Evolutionary conservation across 2,113 vertebrate genomes (phyloP), one percentile per base, ranked within the genome.

Genomic region (Sinocyclocheilus maitianheensis): DNA sequence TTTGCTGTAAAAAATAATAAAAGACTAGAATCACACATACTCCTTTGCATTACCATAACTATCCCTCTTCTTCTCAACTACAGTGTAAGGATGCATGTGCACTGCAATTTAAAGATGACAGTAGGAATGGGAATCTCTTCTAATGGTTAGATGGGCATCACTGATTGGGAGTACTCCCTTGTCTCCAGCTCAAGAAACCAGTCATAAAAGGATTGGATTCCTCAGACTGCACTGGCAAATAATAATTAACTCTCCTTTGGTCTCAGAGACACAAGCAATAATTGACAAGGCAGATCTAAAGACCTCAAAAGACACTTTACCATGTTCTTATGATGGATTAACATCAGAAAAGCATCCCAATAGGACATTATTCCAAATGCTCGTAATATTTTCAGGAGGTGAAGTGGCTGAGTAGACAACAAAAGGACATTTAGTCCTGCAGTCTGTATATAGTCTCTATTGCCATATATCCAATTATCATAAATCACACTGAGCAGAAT

Each of bases 191-290:
- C 53, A 22, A 80, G 87, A 46, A 89, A 88, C 82, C 86, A 71
- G 83, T 91, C 86, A 90, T 91, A 88, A 90, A 90, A 87, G 90
- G 90, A 90, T 90, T 86, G 90, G 65, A 74, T 51, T 81, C 85
- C 80, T 88, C 80, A 90, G 79, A 90, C 82, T 62, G n/a, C 69
- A 69, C 85, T 40, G 77, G 79, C 80, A 90, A 90, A 91, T 87
- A 90, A 83, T 85, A 83, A 90, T 90, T 91, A 91, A 60, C 87
- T 84, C 67, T 78, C 20, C 46, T 88, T 86, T 88, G 82, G 83
- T 86, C 77, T 43, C 63, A 84, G 77, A 84, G 69, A 84, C 87
- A 79, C 87, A 84, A 79, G 85, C 81, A 88, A 80, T 81, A 83
- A 89, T 84, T 87, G 84, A 84, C 85, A 83, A 77, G 53, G 84